phyloP scores from a whole-genome alignment of 2,113 vertebrate species.

The Murina feae region DNA sequence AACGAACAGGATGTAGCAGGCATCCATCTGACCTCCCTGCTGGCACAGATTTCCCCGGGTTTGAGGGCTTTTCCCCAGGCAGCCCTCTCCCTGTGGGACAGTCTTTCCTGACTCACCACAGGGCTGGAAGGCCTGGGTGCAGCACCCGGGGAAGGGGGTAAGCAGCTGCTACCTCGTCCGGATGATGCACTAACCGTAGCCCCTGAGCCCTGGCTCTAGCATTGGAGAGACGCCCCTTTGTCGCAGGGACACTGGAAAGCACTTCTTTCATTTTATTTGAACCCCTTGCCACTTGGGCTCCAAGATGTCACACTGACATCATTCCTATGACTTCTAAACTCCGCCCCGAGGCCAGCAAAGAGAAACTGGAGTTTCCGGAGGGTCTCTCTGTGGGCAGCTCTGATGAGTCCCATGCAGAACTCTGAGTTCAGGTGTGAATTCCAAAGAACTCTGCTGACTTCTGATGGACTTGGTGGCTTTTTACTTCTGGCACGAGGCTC shows the following conservation, averaged over 20 bases:
- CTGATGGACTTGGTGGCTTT: neutral
- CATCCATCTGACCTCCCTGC: neutral
- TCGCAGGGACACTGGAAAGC: neutral
- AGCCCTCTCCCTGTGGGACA: neutral
- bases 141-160: neutral
- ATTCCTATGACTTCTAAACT: neutral
- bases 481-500: neutral
- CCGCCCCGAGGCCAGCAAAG: neutral
- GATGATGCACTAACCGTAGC: neutral
- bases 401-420: neutral
- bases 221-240: neutral
- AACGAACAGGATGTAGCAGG: neutral
- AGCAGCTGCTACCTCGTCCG: neutral
- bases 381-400: neutral
- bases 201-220: neutral
- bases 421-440: too few species aligned
- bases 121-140: neutral
- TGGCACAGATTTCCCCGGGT: neutral
- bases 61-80: neutral
- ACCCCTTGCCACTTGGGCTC: neutral
- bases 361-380: fast-evolving
- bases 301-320: neutral
- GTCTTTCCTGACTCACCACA: neutral
- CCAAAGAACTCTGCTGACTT: neutral
- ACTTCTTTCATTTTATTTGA: neutral